phyloP scores from a whole-genome alignment of 2,797 vertebrate genomes.

The Poeciliopsis presidionis region DNA sequence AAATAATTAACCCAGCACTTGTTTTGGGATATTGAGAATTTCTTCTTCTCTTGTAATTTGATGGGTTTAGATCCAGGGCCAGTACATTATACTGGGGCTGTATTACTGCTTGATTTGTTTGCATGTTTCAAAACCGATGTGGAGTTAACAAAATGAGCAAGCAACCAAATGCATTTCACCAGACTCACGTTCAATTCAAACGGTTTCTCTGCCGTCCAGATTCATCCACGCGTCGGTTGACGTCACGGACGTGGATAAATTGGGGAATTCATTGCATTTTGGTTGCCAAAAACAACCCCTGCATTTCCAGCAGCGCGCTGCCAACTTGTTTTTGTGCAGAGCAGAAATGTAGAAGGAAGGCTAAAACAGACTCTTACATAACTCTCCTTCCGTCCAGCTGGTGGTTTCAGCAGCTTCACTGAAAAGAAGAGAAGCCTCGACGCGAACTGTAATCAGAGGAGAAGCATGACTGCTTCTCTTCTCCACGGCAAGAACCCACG shows the following conservation, averaged over 20 bases:
- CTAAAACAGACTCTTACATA: neutral
- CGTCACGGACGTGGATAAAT: neutral
- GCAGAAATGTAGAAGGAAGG: neutral
- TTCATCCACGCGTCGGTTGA: too few relatives aligned
- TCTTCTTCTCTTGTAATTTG: neutral
- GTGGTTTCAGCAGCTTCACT: conserved; percentile 24
- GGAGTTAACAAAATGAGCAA: neutral
- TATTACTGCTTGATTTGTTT: neutral
- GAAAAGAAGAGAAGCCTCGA: neutral
- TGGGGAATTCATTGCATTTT: neutral
- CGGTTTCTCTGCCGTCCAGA: neutral
- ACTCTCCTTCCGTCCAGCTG: conserved; percentile 18
- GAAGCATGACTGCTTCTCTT: neutral
- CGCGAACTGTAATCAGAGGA: neutral
- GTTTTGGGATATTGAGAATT: neutral
- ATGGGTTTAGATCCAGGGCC: neutral
- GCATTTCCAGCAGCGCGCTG: neutral
- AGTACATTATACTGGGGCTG: neutral
- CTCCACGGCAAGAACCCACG: neutral
- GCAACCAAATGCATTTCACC: neutral
- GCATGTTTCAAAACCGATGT: neutral
- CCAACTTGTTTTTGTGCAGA: conserved; percentile 6
- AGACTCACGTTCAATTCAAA: neutral
- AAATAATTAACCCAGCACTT: neutral
- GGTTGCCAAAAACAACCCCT: neutral